These are phyloP conservation scores for Colletes collaris DNA, from an alignment of 2,888 invertebrate species.

Conservation along the genomic window DNA sequence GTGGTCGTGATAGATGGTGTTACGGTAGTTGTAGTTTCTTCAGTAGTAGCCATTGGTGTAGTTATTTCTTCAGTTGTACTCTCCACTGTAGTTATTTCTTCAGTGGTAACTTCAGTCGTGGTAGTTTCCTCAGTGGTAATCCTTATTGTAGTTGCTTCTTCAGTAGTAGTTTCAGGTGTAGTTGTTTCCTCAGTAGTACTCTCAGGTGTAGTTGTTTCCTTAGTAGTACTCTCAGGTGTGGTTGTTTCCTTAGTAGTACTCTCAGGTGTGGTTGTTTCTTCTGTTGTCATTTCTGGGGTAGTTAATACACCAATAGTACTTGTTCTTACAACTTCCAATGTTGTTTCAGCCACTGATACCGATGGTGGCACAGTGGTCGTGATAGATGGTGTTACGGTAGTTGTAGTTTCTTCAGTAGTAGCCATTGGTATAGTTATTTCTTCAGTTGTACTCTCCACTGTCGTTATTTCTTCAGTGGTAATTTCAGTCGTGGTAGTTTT, in stretches of 20 bases:
- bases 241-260: too few species aligned
- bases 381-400: slow-evolving; percentile 1
- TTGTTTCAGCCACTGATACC: neutral
- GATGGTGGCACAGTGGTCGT: too few species aligned
- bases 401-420: neutral
- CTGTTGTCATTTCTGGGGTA: neutral
- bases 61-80: neutral
- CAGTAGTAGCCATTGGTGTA: neutral
- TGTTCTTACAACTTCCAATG: too few species aligned
- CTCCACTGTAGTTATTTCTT: slow-evolving; percentile 2
- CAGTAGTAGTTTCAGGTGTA: neutral
- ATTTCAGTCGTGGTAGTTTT: too few species aligned
- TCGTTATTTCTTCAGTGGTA: too few species aligned
- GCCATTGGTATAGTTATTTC: neutral
- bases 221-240: too few species aligned
- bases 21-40: slow-evolving; percentile 14
- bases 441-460: too few species aligned
- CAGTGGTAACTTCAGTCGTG: too few species aligned
- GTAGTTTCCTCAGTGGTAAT: neutral
- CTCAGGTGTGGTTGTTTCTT: neutral
- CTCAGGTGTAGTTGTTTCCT: neutral
- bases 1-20: neutral
- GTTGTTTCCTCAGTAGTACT: neutral
- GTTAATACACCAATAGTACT: neutral
- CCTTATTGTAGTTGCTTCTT: neutral